Base-by-base conservation (phyloP, 2,888 invertebrate species). In the Catocala fraxini region DNA sequence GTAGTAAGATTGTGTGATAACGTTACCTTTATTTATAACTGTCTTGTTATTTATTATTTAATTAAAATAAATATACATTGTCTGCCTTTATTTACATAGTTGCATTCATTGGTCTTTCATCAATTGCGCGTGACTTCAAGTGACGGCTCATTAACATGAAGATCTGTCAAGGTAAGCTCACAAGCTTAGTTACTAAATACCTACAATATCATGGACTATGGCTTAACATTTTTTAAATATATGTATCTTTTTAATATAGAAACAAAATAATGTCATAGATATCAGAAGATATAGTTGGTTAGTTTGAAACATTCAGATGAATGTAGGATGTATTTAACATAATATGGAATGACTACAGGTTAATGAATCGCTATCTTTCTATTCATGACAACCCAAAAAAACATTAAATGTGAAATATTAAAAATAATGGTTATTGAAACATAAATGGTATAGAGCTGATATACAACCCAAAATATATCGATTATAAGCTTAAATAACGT, bases 341-440 rank as follows among this genome's bases (percentile, higher is more conserved):
- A 6, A 45, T n/a, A 45, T 45, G 11, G 12, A 45, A 45, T 12
- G 13, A 39, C n/a, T n/a, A 45, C 12, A 12, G 12, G 13, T 25
- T 47, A 47, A 47, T 58, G 48, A 58, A 48, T 58, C 48, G 48
- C 5, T 58, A 61, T 71, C 42, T 61, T 65, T 59, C 58, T 52
- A 61, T 71, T 49, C 53, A 45, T 48, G 52, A 48, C 70, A 70
- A 60, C 65, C 70, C 45, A 61, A 60, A 59, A 56, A 57, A 49
- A 33, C 52, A 34, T 64, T 70, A 59, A 72, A 68, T 72, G 54
- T 35, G n/a, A 33, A 60, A 70, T 68, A 69, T 72, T 73, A 58
- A 73, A 43, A 10, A 59, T 10, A 6, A 39, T n/a, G 7, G 34
- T 58, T 34, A 15, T 6, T 12, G 56, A 25, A 61, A 61, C 56